phyloP scores from a whole-genome alignment of 2,888 invertebrate species.

The Pycnomerus fuliginosus region DNA sequence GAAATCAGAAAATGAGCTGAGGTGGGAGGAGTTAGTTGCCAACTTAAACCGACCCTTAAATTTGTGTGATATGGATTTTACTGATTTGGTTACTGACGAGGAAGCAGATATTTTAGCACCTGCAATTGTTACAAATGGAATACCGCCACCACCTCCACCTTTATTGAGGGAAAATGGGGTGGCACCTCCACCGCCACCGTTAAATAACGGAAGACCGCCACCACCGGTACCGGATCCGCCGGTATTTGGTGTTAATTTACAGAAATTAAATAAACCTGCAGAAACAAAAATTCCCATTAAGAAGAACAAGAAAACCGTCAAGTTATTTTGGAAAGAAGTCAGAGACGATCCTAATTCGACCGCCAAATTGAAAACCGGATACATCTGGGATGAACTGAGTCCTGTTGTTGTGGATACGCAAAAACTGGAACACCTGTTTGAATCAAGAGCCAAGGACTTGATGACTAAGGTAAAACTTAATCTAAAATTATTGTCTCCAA shows the following conservation, averaged over 20 bases:
- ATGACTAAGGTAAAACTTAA: constrained; percentile 74
- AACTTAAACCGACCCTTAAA: constrained; percentile 74
- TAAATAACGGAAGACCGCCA: constrained; percentile 47
- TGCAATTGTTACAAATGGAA: constrained; percentile 63
- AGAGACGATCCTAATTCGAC: constrained; percentile 73
- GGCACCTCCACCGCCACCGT: constrained; percentile 54
- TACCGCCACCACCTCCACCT: constrained; percentile 81
- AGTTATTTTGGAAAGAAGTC: constrained; percentile 97
- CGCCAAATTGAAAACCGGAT: constrained; percentile 58
- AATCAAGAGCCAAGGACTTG: constrained; percentile 93
- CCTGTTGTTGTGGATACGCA: constrained; percentile 85
- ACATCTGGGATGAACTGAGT: constrained; percentile 90
- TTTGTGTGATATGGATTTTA: constrained; percentile 95
- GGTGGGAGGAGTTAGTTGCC: constrained; percentile 90
- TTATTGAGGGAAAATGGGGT: constrained; percentile 49
- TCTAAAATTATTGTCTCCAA: background rate
- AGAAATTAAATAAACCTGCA: constrained; percentile 34
- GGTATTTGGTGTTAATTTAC: constrained; percentile 50
- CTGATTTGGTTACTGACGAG: constrained; percentile 85
- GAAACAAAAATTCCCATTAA: constrained; percentile 60
- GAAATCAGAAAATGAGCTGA: constrained; percentile 89
- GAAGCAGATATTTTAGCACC: constrained; percentile 73
- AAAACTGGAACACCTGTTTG: constrained; percentile 94
- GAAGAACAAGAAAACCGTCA: constrained; percentile 95
- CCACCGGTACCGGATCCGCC: constrained; percentile 54